These are phyloP conservation scores for Drosophila subquinaria DNA, from an alignment of 2,888 invertebrate genomes.

Conservation along the genomic window DNA sequence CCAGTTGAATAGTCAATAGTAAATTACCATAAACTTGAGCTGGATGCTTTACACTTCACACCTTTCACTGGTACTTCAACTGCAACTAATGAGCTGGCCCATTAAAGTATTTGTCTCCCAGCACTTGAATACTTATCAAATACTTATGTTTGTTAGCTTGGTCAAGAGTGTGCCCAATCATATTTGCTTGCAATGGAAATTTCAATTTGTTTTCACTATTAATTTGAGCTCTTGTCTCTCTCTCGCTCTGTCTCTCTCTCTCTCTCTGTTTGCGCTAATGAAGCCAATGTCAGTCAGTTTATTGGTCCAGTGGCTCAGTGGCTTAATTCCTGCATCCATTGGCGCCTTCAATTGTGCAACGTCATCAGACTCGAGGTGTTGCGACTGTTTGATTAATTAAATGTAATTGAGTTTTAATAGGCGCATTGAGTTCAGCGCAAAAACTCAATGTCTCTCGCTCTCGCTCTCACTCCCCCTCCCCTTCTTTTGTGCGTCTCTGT, in stretches of 20 bases:
- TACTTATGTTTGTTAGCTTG: not conserved
- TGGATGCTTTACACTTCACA: conserved; percentile 51
- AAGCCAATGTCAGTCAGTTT: conserved; percentile 69
- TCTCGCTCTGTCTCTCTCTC: not conserved
- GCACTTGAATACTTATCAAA: conserved; percentile 38
- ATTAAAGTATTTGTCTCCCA: conserved; percentile 57
- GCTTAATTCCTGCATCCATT: conserved; percentile 13
- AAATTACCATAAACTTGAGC: conserved; percentile 8
- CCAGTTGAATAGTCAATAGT: conserved; percentile 1
- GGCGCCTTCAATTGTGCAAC: conserved; percentile 65
- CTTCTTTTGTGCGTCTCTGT: not conserved
- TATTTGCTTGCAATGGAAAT: conserved; percentile 44
- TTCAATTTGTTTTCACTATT: conserved; percentile 70
- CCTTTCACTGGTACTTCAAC: conserved; percentile 48
- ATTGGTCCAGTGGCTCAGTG: not conserved
- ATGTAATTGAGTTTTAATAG: conserved; percentile 80
- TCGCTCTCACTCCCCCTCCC: not conserved
- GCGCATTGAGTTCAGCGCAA: conserved; percentile 27
- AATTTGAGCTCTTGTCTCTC: conserved; percentile 49
- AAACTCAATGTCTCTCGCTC: conserved; percentile 1
- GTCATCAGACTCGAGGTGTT: conserved; percentile 54
- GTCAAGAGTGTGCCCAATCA: conserved; percentile 2
- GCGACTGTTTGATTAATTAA: conserved; percentile 72
- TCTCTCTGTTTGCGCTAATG: conserved; percentile 50
- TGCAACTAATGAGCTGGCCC: conserved; percentile 56